phyloP scores from a whole-genome alignment of 2,797 vertebrate species.

The Lerista edwardsae region DNA sequence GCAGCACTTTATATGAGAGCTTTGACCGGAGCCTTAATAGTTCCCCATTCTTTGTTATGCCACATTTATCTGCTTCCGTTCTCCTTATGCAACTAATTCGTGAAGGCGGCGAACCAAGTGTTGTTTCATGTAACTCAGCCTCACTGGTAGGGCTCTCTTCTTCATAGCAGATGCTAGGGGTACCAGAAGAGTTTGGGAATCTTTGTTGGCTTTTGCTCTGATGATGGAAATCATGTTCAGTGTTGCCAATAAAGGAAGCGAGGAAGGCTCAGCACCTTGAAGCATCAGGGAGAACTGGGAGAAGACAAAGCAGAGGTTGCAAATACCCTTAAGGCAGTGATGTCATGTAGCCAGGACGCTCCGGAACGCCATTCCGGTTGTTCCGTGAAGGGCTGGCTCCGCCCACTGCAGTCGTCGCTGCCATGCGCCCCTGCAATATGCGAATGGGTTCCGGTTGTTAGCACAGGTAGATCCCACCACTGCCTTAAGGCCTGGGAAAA shows the following conservation, averaged over 20 bases:
- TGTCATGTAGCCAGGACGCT: too few species aligned
- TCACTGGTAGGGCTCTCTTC: conserved; percentile 7
- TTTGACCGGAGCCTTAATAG: conserved; percentile 30
- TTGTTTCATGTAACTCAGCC: conserved; percentile 39
- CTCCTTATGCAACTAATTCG: conserved; percentile 60
- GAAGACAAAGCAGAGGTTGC: not conserved
- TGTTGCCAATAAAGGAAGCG: not conserved
- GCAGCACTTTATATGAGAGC: conserved; percentile 18
- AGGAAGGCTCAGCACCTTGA: conserved; percentile 1
- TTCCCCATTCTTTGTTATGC: conserved; percentile 48
- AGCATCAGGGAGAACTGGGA: not conserved
- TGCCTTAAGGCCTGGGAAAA: too few species aligned
- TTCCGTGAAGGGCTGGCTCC: too few species aligned
- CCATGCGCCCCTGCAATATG: too few species aligned
- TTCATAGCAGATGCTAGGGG: not conserved
- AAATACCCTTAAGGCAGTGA: not conserved
- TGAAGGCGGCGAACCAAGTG: conserved; percentile 48
- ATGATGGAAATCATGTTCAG: not conserved
- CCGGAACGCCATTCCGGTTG: too few species aligned
- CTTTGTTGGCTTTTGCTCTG: not conserved
- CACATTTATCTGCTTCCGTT: conserved; percentile 64
- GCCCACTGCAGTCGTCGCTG: too few species aligned
- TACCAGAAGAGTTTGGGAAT: not conserved
- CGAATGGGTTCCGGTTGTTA: too few species aligned
- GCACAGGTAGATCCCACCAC: too few species aligned